These are phyloP conservation scores for Drosophila varians DNA, from an alignment of 1,140 invertebrate species.

Conservation along the genomic window DNA sequence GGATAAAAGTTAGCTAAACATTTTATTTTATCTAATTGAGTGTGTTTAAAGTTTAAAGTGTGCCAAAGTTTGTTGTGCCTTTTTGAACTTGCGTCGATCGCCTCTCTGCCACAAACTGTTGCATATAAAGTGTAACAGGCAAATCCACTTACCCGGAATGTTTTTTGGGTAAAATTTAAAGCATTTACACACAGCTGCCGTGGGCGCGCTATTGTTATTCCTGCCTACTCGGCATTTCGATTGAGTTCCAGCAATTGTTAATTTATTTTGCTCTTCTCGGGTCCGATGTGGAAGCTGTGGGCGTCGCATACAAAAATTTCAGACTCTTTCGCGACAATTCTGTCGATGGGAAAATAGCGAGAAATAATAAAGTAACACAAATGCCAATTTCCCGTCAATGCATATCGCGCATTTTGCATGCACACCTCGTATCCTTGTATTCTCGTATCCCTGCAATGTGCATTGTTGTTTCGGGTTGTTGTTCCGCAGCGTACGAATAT, in stretches of 20 bases:
- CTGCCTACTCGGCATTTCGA: slow-evolving; percentile 60
- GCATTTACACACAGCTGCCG: background rate
- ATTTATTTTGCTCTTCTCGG: slow-evolving; percentile 59
- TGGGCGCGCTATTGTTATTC: slow-evolving; percentile 46
- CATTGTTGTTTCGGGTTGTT: slow-evolving; percentile 11
- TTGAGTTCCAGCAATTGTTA: slow-evolving; percentile 53
- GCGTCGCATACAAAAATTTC: slow-evolving; percentile 51
- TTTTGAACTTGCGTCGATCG: slow-evolving; percentile 33
- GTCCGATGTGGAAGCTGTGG: slow-evolving; percentile 40
- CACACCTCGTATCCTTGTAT: slow-evolving; percentile 64
- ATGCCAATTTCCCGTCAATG: slow-evolving; percentile 75
- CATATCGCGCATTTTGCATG: slow-evolving; percentile 48
- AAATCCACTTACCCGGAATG: slow-evolving; percentile 3
- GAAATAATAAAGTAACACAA: slow-evolving; percentile 74
- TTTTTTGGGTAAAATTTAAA: slow-evolving; percentile 19
- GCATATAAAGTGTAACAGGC: slow-evolving; percentile 23
- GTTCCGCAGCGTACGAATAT: slow-evolving; percentile 37
- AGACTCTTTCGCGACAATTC: slow-evolving; percentile 14
- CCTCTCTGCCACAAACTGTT: slow-evolving; percentile 55
- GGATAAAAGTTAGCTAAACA: slow-evolving; percentile 72
- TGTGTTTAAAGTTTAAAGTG: slow-evolving; percentile 81
- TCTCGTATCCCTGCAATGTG: slow-evolving; percentile 18
- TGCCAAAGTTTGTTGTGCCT: slow-evolving; percentile 68
- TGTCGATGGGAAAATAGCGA: slow-evolving; percentile 16
- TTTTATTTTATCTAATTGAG: slow-evolving; percentile 81